These are phyloP conservation scores for Typhlichthys subterraneus DNA, from an alignment of 2,797 vertebrate species.

Conservation along the genomic window DNA sequence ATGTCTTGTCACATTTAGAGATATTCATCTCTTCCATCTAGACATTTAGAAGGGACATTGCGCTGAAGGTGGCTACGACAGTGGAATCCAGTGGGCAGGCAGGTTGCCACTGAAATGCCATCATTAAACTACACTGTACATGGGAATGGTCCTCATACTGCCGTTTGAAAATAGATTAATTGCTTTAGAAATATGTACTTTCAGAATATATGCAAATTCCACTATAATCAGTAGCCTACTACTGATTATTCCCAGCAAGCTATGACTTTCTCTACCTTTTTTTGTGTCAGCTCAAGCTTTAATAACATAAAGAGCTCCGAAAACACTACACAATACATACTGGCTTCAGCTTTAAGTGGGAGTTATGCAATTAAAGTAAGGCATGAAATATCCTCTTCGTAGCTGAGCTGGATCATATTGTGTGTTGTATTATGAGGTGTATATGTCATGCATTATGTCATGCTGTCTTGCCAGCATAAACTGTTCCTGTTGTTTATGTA, in stretches of 20 bases:
- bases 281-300: slow-evolving; percentile 38
- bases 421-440: not conserved
- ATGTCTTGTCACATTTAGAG: slow-evolving; percentile 15
- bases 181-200: slow-evolving; percentile 31
- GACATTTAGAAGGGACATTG: slow-evolving; percentile 20
- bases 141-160: slow-evolving; percentile 38
- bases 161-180: slow-evolving; percentile 39
- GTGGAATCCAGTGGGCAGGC: slow-evolving; percentile 12
- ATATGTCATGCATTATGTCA: not conserved
- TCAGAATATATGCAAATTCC: slow-evolving; percentile 50
- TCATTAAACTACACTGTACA: slow-evolving; percentile 51
- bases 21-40: slow-evolving; percentile 22
- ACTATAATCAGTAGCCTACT: slow-evolving; percentile 49
- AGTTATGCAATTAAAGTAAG: slow-evolving; percentile 36
- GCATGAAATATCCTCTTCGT: slow-evolving; percentile 30
- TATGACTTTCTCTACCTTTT: slow-evolving; percentile 25
- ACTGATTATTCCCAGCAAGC: slow-evolving; percentile 17
- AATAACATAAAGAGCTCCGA: slow-evolving; percentile 23
- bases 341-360: slow-evolving; percentile 11
- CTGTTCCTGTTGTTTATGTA: not conserved
- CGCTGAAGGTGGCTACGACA: slow-evolving; percentile 9
- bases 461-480: not conserved
- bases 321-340: slow-evolving; percentile 15
- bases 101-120: slow-evolving; percentile 48
- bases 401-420: slow-evolving; percentile 27